Evolutionary conservation across 2,113 vertebrate species (phyloP).

Genomic region (Stegastes partitus): DNA sequence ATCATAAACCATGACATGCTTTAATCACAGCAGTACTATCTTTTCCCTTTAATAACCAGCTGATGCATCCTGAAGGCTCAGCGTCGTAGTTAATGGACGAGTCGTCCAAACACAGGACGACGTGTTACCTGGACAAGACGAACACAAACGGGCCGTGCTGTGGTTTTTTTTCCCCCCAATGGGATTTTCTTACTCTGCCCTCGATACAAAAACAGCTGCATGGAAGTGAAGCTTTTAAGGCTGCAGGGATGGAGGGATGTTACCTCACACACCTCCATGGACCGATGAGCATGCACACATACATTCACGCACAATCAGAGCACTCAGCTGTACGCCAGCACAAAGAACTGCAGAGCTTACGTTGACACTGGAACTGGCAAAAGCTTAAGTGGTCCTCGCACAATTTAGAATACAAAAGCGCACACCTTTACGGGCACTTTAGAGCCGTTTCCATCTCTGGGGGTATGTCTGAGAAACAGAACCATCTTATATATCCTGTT

Average conservation of each 20-base stretch:
- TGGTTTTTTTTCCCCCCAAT: slow-evolving; percentile 50
- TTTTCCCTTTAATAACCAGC: slow-evolving; percentile 42
- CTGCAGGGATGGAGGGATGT: slow-evolving; percentile 53
- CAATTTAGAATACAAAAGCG: slow-evolving; percentile 3
- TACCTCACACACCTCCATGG: slow-evolving; percentile 54
- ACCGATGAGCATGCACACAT: slow-evolving; percentile 17
- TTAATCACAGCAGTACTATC: slow-evolving; percentile 41
- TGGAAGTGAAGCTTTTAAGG: slow-evolving; percentile 63
- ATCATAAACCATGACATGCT: slow-evolving; percentile 41
- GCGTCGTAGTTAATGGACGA: slow-evolving; percentile 67
- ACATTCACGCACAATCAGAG: slow-evolving; percentile 21
- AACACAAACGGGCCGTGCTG: slow-evolving; percentile 65
- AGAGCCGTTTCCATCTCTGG: not conserved
- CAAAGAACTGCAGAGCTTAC: slow-evolving; percentile 25
- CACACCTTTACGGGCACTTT: slow-evolving; percentile 1
- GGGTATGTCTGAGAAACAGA: slow-evolving; percentile 19
- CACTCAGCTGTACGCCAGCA: slow-evolving; percentile 32
- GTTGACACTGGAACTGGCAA: slow-evolving; percentile 23
- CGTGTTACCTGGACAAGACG: slow-evolving; percentile 58
- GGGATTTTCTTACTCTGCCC: slow-evolving; percentile 63
- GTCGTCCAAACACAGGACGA: slow-evolving; percentile 49
- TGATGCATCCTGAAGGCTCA: slow-evolving; percentile 41
- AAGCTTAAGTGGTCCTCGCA: slow-evolving; percentile 3
- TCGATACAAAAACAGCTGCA: not conserved
- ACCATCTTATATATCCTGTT: not conserved